Base-by-base conservation (phyloP, 2,113 vertebrate genomes). In the Gymnocephalus cernua region DNA sequence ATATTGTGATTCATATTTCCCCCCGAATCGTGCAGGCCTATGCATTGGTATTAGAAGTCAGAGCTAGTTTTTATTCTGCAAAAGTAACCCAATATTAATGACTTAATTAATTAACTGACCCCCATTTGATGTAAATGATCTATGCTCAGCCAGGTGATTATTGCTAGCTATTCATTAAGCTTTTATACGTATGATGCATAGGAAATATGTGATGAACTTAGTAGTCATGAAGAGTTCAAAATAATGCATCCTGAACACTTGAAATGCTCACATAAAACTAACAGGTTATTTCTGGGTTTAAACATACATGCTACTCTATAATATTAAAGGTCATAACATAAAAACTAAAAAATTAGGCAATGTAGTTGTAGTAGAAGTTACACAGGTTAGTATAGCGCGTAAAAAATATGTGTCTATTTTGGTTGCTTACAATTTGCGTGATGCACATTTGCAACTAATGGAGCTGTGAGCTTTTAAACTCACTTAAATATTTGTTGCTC, bases 111-210 rank as follows among this genome's bases (percentile, higher is more conserved):
- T n/a, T n/a, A n/a, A n/a, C n/a, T n/a, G n/a, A n/a, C n/a, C n/a
- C n/a, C n/a, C n/a, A n/a, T n/a, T n/a, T n/a, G n/a, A n/a, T n/a
- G n/a, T 29, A 59, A 83, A 74, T 77, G 57, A 74, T 71, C 53
- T 68, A 21, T n/a, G 23, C 59, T 76, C 50, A 66, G 23, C 35
- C 74, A 38, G 16, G 27, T 80, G 65, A 58, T 78, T 80, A 75
- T 32, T 76, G 56, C 27, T 29, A 27, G 67, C 3, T 78, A 25
- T 66, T 74, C 16, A 41, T 15, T 16, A 59, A 23, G 7, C 18
- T 59, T 76, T 44, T 16, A 19, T 25, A 7, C 44, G 25, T 32
- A 21, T 63, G 27, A 32, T 44, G 47, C 14, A 66, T 62, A 44
- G 38, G 15, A 58, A 80, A 58, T 41, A 53, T 44, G 70, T 25